Base-by-base conservation (phyloP, 2,113 vertebrate genomes). In the Hyaena hyaena region DNA sequence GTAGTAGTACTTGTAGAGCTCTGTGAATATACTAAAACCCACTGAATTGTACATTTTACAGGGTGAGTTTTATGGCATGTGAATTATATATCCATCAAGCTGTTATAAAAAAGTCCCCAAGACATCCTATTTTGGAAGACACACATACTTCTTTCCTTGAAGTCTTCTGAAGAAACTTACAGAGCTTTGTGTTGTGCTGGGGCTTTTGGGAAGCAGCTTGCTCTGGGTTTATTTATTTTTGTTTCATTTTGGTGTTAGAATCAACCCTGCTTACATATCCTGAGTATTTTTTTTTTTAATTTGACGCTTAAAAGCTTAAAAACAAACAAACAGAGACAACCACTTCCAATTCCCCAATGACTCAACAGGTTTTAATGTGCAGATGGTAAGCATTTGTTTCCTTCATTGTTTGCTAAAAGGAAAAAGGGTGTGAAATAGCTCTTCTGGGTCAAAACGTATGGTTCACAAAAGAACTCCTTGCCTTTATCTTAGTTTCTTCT, bases 331-430 rank as follows among this genome's bases (percentile, higher is more conserved):
- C 50, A 61, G 71, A 69, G 43, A 19, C 28, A 80, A 8, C 6
- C 3, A 48, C 53, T 96, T 92, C 66, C 85, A 96, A 95, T 93
- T 94, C 82, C 53, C 90, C 66, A 93, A 28, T 65, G 73, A 97
- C 48, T 94, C 91, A 86, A 94, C 92, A 97, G n/a, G 66, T 94
- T 96, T 94, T 71, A 91, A 76, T 48, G 43, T 81, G 58, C 90
- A 98, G 90, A 88, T 95, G 85, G 43, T 93, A 94, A 63, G 53
- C 88, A 79, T 87, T 95, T 86, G 61, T 82, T 93, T 95, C 35
- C 23, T 16, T 97, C 33, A 45, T 93, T 90, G 35, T 91, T 97
- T 97, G 82, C 8, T 53, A 91, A 39, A 53, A 50, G 26, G 26
- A 65, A 24, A 65, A 88, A 63, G n/a, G 43, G 11, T 76, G 31